Conservation (phyloP, 2,888 invertebrate species). For the Melieria omissa region DNA sequence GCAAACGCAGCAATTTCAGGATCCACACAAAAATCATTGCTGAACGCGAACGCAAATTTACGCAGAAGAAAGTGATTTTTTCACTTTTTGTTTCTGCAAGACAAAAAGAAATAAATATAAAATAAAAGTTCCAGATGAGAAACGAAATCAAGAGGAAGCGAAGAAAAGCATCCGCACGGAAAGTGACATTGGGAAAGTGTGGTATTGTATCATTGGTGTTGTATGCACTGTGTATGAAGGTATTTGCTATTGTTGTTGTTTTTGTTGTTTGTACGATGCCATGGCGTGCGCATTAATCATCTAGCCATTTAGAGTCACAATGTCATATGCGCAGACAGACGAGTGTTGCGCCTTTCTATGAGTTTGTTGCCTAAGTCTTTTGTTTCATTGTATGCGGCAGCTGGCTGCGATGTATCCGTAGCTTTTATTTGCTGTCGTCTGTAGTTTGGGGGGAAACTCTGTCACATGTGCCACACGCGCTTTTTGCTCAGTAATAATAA, state of each 20-base stretch:
- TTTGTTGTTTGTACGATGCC: background rate
- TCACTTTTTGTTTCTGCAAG: too few relatives aligned
- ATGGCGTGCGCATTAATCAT: slow-evolving; percentile 8
- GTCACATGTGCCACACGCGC: background rate
- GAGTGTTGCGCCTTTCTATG: background rate
- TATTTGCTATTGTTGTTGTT: slow-evolving; percentile 18
- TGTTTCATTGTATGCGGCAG: slow-evolving; percentile 14
- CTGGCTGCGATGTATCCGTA: background rate
- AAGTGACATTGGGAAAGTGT: too few relatives aligned
- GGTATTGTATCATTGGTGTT: too few relatives aligned
- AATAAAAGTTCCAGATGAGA: too few relatives aligned
- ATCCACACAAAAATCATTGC: too few relatives aligned
- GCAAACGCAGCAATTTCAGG: too few relatives aligned
- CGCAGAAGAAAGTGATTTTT: too few relatives aligned
- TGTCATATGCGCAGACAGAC: background rate
- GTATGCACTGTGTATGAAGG: background rate
- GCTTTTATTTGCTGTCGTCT: background rate
- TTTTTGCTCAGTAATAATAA: background rate
- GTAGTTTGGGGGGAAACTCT: background rate
- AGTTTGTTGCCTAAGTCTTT: slow-evolving; percentile 28
- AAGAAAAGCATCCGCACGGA: too few relatives aligned
- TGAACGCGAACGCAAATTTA: too few relatives aligned
- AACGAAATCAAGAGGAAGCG: too few relatives aligned
- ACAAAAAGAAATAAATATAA: too few relatives aligned
- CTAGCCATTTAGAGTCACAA: slow-evolving; percentile 20